Percentiles rank a stretch among this genome's conserved stretches.
Evolutionary conservation across 2,888 invertebrate species (phyloP).

Genomic region (Quadroppia sp.): DNA sequence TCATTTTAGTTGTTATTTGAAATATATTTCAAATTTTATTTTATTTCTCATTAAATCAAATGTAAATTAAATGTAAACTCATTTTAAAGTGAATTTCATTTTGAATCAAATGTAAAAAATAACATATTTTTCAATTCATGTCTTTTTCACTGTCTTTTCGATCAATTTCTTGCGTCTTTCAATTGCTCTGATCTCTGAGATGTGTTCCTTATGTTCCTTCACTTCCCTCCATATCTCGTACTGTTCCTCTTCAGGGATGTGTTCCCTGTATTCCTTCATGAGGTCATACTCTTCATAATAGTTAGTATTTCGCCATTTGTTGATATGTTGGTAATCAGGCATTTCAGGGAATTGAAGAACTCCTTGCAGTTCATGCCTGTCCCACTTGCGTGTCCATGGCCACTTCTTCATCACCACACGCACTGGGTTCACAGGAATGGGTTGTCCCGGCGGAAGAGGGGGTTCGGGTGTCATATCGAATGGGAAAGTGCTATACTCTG

Average conservation of each 20-base stretch:
- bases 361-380: constrained; percentile 68
- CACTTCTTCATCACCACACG: constrained; percentile 62
- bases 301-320: constrained; percentile 45
- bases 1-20: too few relatives aligned
- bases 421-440: constrained; percentile 72
- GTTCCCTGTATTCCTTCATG: constrained; percentile 82
- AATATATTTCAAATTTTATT: too few relatives aligned
- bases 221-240: constrained; percentile 78
- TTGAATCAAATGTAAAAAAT: neutral
- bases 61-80: too few relatives aligned
- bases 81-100: too few relatives aligned
- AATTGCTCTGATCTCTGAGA: constrained; percentile 34
- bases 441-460: constrained; percentile 65
- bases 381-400: constrained; percentile 92
- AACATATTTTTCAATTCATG: too few relatives aligned
- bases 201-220: constrained; percentile 59
- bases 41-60: too few relatives aligned
- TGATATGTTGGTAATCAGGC: constrained; percentile 32
- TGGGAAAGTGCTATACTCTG: constrained; percentile 76
- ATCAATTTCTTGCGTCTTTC: constrained; percentile 42
- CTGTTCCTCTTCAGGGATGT: constrained; percentile 83
- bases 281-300: constrained; percentile 76
- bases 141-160: constrained; percentile 28
- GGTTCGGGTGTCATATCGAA: constrained; percentile 82
- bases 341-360: constrained; percentile 56